Evolutionary conservation across 2,113 vertebrate species (phyloP).

Genomic region (Nerophis lumbriciformis): DNA sequence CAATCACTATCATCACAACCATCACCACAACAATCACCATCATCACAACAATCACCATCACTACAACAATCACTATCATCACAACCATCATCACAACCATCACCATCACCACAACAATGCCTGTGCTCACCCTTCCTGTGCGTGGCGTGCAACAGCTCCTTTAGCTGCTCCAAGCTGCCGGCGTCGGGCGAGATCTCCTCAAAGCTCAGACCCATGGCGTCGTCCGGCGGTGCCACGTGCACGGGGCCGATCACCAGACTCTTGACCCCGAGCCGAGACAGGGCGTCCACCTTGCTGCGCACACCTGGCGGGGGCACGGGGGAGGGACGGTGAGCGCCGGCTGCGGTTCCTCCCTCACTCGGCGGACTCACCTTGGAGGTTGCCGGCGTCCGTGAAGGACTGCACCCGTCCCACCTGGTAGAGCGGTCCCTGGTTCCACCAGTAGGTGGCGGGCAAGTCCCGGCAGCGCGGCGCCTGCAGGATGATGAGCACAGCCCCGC

Average conservation of each 20-base stretch:
- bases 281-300: conserved; percentile 53
- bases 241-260: conserved; percentile 79
- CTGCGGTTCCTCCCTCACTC: background rate
- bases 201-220: conserved; percentile 56
- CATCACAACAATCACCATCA: too few relatives aligned
- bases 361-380: conserved; percentile 66
- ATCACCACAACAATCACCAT: too few relatives aligned
- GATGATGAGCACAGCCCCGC: conserved; percentile 78
- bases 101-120: background rate
- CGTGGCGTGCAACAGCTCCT: conserved; percentile 59
- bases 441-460: conserved; percentile 69
- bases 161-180: conserved; percentile 70
- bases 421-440: conserved; percentile 81
- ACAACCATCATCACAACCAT: too few relatives aligned
- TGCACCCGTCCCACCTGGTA: conserved; percentile 71
- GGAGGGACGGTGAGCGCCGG: background rate
- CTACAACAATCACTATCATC: too few relatives aligned
- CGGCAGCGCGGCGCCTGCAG: conserved; percentile 81
- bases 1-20: too few relatives aligned
- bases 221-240: conserved; percentile 64
- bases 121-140: conserved; percentile 75
- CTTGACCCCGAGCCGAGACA: conserved; percentile 76
- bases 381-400: conserved; percentile 59
- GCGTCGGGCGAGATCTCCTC: conserved; percentile 48
- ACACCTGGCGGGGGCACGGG: conserved; percentile 59